These are phyloP conservation scores for Myotis davidii DNA, from an alignment of 2,113 vertebrate genomes.

Conservation along the genomic window DNA sequence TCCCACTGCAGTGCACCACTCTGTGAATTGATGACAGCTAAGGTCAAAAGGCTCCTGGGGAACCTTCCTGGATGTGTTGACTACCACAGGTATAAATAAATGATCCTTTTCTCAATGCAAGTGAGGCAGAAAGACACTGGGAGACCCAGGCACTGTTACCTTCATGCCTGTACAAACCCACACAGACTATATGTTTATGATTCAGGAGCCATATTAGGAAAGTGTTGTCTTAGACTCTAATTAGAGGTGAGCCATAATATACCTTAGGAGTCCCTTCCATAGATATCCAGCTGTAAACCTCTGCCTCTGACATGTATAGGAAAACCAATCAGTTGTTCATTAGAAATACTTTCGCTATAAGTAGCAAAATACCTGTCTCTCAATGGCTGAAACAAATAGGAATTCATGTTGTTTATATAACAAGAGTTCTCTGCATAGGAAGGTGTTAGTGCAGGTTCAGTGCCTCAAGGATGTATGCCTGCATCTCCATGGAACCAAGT, in stretches of 20 bases:
- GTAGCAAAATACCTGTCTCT: conserved; percentile 8
- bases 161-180: neutral
- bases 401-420: conserved; percentile 21
- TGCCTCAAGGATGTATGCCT: neutral
- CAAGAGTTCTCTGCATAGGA: neutral
- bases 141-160: neutral
- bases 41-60: conserved; percentile 15
- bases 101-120: neutral
- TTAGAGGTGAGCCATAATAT: neutral
- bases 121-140: neutral
- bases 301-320: neutral
- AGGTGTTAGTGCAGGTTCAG: neutral
- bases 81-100: conserved; percentile 14
- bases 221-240: neutral
- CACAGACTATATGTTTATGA: neutral
- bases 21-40: conserved; percentile 33
- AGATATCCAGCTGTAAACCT: neutral
- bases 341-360: conserved; percentile 47
- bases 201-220: conserved; percentile 6
- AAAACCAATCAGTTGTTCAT: conserved; percentile 22
- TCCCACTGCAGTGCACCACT: neutral
- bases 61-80: neutral
- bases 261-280: neutral
- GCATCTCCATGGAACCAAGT: too few relatives aligned
- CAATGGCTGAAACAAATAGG: neutral